A percentile compares a stretch with the other conserved stretches of the same genome.
phyloP scores from a whole-genome alignment of 2,888 invertebrate species.

The Drosophila trichaetosa region DNA sequence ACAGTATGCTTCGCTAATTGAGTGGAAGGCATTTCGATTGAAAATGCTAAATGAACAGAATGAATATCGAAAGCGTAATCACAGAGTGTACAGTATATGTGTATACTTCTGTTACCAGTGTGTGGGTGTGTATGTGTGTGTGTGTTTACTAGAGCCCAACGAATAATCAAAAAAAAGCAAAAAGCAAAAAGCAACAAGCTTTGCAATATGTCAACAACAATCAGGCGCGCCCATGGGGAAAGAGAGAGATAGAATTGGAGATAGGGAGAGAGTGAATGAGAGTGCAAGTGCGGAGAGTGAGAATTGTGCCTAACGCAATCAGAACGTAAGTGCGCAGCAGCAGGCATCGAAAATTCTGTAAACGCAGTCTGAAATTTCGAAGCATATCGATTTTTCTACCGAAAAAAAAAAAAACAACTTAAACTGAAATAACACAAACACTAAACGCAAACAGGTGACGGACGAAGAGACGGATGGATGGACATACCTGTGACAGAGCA shows the following conservation, averaged over 20 bases:
- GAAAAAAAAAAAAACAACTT: not conserved
- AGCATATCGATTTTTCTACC: conserved; percentile 65
- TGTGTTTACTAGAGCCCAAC: conserved; percentile 35
- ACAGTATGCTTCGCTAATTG: not conserved
- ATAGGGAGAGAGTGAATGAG: not conserved
- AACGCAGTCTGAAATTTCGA: conserved; percentile 23
- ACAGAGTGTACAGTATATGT: not conserved
- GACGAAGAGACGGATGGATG: no score
- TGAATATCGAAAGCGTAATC: conserved; percentile 22
- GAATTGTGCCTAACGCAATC: conserved; percentile 53
- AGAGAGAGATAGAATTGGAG: not conserved
- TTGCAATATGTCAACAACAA: conserved; percentile 47
- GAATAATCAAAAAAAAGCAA: conserved; percentile 12
- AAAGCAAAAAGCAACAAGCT: conserved; percentile 38
- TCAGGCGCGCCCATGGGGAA: conserved; percentile 16
- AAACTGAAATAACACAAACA: not conserved
- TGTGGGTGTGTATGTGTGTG: conserved; percentile 10
- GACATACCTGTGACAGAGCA: conserved; percentile 91
- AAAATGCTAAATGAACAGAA: conserved; percentile 1
- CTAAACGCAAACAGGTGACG: conserved; percentile 40
- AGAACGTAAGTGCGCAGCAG: conserved; percentile 48
- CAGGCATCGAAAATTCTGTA: conserved; percentile 11
- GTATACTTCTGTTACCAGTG: not conserved
- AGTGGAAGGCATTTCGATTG: conserved; percentile 8
- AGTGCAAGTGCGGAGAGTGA: not conserved